Evolutionary conservation across 2,113 vertebrate species (phyloP), one percentile per base, ranked within the genome.

Genomic region (Uria aalge): DNA sequence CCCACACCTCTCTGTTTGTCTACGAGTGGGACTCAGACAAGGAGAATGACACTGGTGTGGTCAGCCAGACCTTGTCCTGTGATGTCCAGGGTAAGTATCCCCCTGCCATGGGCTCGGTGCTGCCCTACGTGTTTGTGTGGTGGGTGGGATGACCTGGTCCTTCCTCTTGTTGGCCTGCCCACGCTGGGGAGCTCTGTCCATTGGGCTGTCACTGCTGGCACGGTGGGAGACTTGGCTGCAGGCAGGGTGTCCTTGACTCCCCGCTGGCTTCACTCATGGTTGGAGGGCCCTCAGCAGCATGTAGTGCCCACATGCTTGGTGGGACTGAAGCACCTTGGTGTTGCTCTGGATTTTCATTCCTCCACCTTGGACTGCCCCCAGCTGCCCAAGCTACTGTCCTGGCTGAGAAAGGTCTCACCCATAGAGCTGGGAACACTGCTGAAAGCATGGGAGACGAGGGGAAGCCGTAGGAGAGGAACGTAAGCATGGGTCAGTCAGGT

Each of bases 21-120:
- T 99, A 99, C 69, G 98, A 99, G 94, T 99, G 99, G 99, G 98
- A 98, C 5, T 98, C 98, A 19, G 98, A 99, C 97, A 99, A 99
- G 90, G 97, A 98, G 60, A 99, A 99, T 3, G 57, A 98, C 85
- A 99, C 99, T 0, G 99, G 99, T 3, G 96, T 99, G 56, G 98
- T 99, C 90, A 99, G 98, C 60, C 99, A 99, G 96, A 98, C 98
- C 85, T 92, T 93, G 26, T 97, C 98, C 94, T 99, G 99, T 47
- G 95, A 99, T 17, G 98, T 98, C 7, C 71, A 98, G 3, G 99
- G 99, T 99, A 64, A 96, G 96, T 93, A 92, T 82, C 15, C 18
- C 40, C 30, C 30, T 38, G 43, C 18, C 32, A 1, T 2, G 67
- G 24, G 53, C 62, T 48, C 3, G 0, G 64, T 29, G 43, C 38